Evolutionary conservation across 2,113 vertebrate species (phyloP), one percentile per base, ranked within the genome.

Genomic region (Sinocyclocheilus anshuiensis): DNA sequence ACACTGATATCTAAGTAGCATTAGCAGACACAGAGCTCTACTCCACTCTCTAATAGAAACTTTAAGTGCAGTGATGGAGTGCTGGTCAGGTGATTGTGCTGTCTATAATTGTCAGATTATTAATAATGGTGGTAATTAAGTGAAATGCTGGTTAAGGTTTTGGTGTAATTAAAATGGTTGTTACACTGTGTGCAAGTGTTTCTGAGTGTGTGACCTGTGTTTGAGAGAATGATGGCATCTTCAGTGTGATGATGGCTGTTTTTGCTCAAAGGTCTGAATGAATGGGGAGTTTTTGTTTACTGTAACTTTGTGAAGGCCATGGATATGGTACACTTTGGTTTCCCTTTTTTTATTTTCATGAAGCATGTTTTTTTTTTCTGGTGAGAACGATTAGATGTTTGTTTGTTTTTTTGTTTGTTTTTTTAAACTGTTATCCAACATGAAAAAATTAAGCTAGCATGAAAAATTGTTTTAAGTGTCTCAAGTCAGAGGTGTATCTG

Each of bases 51-150:
- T 12, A 57, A 65, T 81, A 71, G 76, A 67, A 72, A 85, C 87
- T 77, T 63, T 85, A 63, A 85, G 83, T 81, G 86, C 83, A 78
- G 74, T 13, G 48, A 29, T 91, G 83, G 91, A 90, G 92, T 91
- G 91, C 84, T 74, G 91, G 91, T 92, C 92, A 92, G 92, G 89
- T 86, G 81, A 84, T 89, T 91, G 80, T 93, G 92, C 93, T 94
- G 94, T 93, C 92, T 94, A 91, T 95, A 95, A 95, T 95, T 95
- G 94, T 91, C 91, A 93, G 93, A 92, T 94, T 93, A 94, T 94
- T 94, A 95, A 94, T 94, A 94, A 95, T 94, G 93, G 93, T 90
- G 91, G 93, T 95, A 95, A 95, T 95, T 95, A 94, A 94, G 93
- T 93, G 94, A 94, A 95, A 95, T 93, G 82, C 86, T 85, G 84